Percentiles rank a stretch among this genome's conserved stretches.
Conservation (phyloP, 2,797 vertebrate species). For the Linurgus olivaceus region DNA sequence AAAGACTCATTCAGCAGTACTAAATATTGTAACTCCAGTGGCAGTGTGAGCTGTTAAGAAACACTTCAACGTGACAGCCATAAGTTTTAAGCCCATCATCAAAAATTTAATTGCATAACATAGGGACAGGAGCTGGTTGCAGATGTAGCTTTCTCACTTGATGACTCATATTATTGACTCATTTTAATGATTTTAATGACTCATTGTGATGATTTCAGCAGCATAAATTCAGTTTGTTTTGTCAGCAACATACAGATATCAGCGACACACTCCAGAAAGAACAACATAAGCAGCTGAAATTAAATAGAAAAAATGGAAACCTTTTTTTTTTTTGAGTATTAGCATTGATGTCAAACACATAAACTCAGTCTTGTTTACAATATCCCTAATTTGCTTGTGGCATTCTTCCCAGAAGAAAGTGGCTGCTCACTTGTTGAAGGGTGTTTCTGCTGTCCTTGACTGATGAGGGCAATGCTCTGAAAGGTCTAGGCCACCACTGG, state of each 20-base stretch:
- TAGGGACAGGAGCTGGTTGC: background rate
- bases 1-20: background rate
- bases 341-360: background rate
- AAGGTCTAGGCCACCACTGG: background rate
- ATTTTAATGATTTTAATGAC: conserved; percentile 61
- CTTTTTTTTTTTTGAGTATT: background rate
- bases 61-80: background rate
- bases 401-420: background rate
- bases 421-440: background rate
- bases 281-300: background rate
- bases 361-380: background rate
- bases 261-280: background rate
- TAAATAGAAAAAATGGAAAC: background rate
- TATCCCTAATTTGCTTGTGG: background rate
- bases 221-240: conserved; percentile 49
- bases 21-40: background rate
- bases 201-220: conserved; percentile 45
- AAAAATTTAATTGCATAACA: background rate
- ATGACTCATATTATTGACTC: conserved; percentile 63
- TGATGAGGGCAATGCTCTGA: background rate
- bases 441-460: background rate
- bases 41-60: background rate
- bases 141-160: background rate
- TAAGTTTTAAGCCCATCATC: conserved; percentile 8
- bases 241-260: conserved; percentile 4